These are phyloP conservation scores for Antitype chi DNA, from an alignment of 2,888 invertebrate species.

Conservation along the genomic window DNA sequence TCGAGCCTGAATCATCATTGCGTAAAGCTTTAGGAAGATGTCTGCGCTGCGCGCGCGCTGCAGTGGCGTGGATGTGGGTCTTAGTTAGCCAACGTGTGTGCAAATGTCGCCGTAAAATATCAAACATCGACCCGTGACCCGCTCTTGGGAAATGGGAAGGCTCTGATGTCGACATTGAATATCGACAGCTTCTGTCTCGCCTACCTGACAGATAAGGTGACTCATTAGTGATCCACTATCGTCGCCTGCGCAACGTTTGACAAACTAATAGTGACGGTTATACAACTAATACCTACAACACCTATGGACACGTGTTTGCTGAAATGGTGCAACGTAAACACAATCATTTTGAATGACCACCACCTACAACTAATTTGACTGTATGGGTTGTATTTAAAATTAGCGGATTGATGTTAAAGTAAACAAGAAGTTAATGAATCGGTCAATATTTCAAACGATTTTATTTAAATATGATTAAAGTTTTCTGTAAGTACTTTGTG, in stretches of 20 bases:
- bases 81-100: constrained; percentile 82
- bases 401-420: constrained; percentile 11
- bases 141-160: constrained; percentile 79
- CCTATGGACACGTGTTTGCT: constrained; percentile 27
- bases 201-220: constrained; percentile 41
- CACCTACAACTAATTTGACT: constrained; percentile 19
- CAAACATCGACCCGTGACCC: constrained; percentile 83
- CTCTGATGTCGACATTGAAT: constrained; percentile 71
- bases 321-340: constrained; percentile 54
- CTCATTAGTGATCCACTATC: constrained; percentile 59
- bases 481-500: constrained; percentile 2
- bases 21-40: constrained; percentile 78
- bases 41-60: constrained; percentile 67
- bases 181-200: constrained; percentile 50
- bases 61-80: constrained; percentile 72
- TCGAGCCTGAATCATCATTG: constrained; percentile 78
- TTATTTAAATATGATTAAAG: not conserved
- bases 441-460: not conserved
- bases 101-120: constrained; percentile 87
- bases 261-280: constrained; percentile 52
- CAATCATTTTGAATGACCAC: constrained; percentile 34
- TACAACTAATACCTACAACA: constrained; percentile 42
- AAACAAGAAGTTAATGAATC: not conserved
- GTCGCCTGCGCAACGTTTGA: constrained; percentile 47
- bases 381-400: constrained; percentile 14